Conservation (phyloP, 1,140 invertebrate genomes). For the Drosophila trapezifrons region DNA sequence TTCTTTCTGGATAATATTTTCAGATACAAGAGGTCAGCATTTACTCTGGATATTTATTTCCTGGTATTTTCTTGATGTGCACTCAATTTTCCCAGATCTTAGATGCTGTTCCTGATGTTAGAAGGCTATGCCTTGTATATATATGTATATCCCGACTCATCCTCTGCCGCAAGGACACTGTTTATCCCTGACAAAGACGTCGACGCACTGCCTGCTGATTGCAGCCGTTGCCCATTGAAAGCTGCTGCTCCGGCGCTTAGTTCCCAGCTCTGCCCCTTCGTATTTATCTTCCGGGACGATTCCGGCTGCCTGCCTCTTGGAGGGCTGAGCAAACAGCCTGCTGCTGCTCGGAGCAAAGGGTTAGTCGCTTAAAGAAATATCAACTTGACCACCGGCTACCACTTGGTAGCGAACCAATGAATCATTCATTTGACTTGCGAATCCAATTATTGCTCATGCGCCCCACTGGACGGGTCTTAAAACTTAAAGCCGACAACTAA, state of each 20-base stretch:
- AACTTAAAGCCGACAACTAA: conserved; percentile 17
- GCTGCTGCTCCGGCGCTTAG: conserved; percentile 43
- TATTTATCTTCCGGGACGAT: conserved; percentile 43
- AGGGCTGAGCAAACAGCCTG: conserved; percentile 33
- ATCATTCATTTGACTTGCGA: conserved; percentile 42
- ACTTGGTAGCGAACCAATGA: conserved; percentile 34
- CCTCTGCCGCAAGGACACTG: conserved; percentile 19
- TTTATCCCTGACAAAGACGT: conserved; percentile 47
- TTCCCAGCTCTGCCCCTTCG: conserved; percentile 1
- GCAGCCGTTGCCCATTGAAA: conserved; percentile 42
- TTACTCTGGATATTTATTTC: background rate
- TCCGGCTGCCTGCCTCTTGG: conserved; percentile 48
- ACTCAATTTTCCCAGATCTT: conserved; percentile 5
- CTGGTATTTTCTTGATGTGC: conserved; percentile 11
- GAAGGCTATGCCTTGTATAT: background rate
- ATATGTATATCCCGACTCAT: background rate
- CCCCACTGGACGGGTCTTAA: conserved; percentile 20
- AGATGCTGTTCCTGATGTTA: background rate
- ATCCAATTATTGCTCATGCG: conserved; percentile 45
- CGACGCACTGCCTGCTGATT: conserved; percentile 39
- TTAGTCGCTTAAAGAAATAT: conserved; percentile 38
- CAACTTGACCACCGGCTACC: conserved; percentile 35
- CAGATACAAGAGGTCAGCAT: background rate
- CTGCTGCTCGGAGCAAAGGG: conserved; percentile 22
- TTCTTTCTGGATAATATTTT: too few relatives aligned